Evolutionary conservation across 2,797 vertebrate species (phyloP), one percentile per base, ranked within the genome.

Genomic region (Falco berigora): DNA sequence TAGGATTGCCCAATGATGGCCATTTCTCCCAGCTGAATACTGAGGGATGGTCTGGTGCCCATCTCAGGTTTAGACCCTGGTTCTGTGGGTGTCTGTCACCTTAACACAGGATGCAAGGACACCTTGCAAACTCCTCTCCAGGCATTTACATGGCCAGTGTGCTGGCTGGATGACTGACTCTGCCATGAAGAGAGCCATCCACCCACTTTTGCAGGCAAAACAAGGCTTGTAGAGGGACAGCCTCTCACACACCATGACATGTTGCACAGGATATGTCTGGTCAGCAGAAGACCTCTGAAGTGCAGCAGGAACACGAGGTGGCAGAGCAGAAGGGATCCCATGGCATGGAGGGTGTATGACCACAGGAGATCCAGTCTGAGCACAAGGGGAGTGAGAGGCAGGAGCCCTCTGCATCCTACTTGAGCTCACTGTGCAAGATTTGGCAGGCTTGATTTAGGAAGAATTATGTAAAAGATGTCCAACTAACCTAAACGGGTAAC

Each of bases 101-200:
- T 25, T 34, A 73, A 15, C 28, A 58, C 6, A 49, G 73, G 32
- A 15, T 63, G 38, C 23, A 27, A n/a, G 14, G 3, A 8, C 27
- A 12, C 42, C n/a, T 59, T 20, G 27, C n/a, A 38, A 1, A 50
- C 14, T 8, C 32, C 40, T 34, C 76, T 13, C 49, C 44, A 52
- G 36, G 8, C 6, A 0, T 47, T 56, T 12, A 0, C 4, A 6
- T 6, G 30, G 30, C 11, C 10, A 14, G 0, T 7, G 18, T 9
- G 6, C 49, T 56, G 64, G 44, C 22, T 81, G 56, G 13, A 22
- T 77, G 32, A 46, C 25, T 14, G 25, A 9, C 18, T 20, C 36
- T n/a, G 40, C 22, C 34, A 13, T 46, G 90, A 81, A 36, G 18
- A 72, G 20, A 69, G 3, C 6, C 36, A 38, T 22, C 22, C 46